Base-by-base conservation (phyloP, 1,140 invertebrate genomes). In the Drosophila murphyi region DNA sequence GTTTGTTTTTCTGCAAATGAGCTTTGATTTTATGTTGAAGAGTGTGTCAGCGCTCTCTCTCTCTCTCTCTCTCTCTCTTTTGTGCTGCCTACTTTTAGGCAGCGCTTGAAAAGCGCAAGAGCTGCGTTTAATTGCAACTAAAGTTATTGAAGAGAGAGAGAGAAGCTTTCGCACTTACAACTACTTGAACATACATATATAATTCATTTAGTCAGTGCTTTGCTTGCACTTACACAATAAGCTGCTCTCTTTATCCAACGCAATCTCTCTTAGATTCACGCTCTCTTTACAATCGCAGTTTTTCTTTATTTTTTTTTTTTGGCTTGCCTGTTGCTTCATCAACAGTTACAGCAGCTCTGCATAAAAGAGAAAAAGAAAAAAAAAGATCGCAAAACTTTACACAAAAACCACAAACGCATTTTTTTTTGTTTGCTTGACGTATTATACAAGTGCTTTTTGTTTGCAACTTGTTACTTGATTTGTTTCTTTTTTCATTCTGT, bases 41-140 rank as follows among this genome's bases (percentile, higher is more conserved):
- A 34, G 29, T 45, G 32, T 51, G 7, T 20, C 32, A 45, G 41
- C 10, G 47, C 37, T 69, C 29, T 20, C 20, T 20, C 20, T 20
- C 1, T 20, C 20, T 20, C 20, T 20, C 20, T 20, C 20, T 20
- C 20, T 20, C 20, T 20, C 20, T 12, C 37, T 56, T 62, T 78
- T 56, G 3, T 41, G 45, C 71, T 87, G 82, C 83, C 82, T 86
- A 86, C 83, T 86, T 82, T 86, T 34, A 72, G 82, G 82, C 82
- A 3, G 50, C 2, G 2, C 5, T 0, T 12, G 6, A 47, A 52
- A 62, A 48, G 8, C 7, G 7, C 2, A 39, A n/a, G 5, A 7
- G 12, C 5, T 8, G 43, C 31, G 8, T 8, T 51, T 47, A 70
- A 70, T 52, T 61, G 28, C 35, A 34, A 8, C 7, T 31, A 20